Evolutionary conservation across 2,797 vertebrate genomes (phyloP), one percentile per base, ranked within the genome.

Genomic region (Cirrhinus mrigala): DNA sequence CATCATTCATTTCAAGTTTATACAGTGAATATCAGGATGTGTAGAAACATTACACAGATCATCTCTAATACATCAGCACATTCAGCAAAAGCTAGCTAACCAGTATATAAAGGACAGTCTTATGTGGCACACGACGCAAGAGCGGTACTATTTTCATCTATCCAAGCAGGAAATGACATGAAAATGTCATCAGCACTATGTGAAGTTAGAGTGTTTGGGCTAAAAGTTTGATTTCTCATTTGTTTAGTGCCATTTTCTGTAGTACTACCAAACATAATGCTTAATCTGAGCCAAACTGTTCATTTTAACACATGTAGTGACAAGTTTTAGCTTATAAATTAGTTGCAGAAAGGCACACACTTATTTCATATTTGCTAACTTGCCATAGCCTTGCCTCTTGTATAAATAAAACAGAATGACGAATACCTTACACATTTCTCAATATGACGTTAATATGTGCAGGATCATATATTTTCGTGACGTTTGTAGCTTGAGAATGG

Each of bases 261-360:
- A 50, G 62, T 44, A 16, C 82, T 50, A 54, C 62, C 64, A 78
- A n/a, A 58, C 24, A 33, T 33, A 48, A 79, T 62, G 83, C 77
- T 64, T 73, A n/a, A 85, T 64, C 83, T 79, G 83, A 85, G 83
- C 83, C 76, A 79, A 79, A 50, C 37, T 79, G 27, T 60, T 79
- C 37, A 46, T 16, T 27, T 60, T 52, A 50, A 37, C n/a, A 64
- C 33, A 54, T 33, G 18, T 24, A 16, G 73, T 54, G 50, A 84
- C 33, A 29, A 2, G 12, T 46, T 71, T 56, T 20, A 20, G 18
- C 27, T 60, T 33, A n/a, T 12, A 54, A 6, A n/a, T 15, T 60
- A 60, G 68, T 33, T 52, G 33, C 27, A 64, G 8, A 69, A 58
- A 56, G 37, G 37, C 46, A 29, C 12, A 54, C 37, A 33, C 37